Evolutionary conservation across 2,113 vertebrate species (phyloP).

Genomic region (Dasypus novemcinctus): DNA sequence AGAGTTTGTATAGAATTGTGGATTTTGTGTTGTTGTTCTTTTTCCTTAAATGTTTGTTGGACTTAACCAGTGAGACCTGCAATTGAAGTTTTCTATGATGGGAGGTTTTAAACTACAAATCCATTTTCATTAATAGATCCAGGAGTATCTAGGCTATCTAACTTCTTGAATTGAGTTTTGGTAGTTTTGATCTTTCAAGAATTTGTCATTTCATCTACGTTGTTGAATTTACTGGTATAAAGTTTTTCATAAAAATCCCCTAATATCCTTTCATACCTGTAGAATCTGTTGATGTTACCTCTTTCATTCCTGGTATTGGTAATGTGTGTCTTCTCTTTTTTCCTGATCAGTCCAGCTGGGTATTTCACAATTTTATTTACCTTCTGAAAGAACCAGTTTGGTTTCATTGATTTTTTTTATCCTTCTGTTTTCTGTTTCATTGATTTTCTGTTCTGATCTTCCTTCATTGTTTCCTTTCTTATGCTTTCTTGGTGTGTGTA

Average conservation of each 20-base stretch:
- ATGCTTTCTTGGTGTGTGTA: neutral
- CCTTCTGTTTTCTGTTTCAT: neutral
- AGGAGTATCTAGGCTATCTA: neutral
- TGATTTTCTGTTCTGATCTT: neutral
- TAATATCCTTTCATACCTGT: neutral
- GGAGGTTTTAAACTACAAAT: constrained; percentile 21
- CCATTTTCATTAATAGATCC: constrained; percentile 10
- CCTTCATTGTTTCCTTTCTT: neutral
- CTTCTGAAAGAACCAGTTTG: neutral
- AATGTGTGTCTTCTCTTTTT: neutral
- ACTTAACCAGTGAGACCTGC: neutral
- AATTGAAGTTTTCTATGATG: constrained; percentile 7
- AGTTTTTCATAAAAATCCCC: constrained; percentile 24
- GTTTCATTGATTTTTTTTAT: neutral
- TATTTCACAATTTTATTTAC: neutral
- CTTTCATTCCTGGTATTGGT: neutral
- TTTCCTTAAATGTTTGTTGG: neutral
- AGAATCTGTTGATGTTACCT: neutral
- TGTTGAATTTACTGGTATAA: constrained; percentile 25
- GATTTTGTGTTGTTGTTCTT: neutral
- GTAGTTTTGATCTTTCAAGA: neutral
- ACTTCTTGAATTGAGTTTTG: constrained; percentile 10
- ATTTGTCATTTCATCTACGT: constrained; percentile 17
- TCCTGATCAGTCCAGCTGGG: neutral
- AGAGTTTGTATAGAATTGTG: neutral